Conservation (phyloP, 2,888 invertebrate genomes). For the Alloplasta piceator region DNA sequence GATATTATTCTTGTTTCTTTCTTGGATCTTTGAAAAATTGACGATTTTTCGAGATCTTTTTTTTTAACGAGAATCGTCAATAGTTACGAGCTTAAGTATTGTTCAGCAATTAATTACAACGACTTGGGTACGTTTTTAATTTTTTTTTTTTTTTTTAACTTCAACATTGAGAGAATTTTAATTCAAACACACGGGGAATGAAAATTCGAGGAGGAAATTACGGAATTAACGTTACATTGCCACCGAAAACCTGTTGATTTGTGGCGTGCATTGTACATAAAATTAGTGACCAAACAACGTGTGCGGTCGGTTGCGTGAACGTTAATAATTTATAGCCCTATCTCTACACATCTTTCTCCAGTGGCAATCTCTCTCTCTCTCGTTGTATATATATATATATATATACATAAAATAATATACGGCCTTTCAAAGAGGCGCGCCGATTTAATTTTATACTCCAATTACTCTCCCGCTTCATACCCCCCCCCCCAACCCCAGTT, state of each 20-base stretch:
- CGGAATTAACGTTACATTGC: slow-evolving; percentile 13
- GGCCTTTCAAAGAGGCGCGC: neutral
- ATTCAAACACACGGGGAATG: neutral
- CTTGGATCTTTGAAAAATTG: slow-evolving; percentile 20
- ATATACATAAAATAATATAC: neutral
- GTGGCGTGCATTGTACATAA: neutral
- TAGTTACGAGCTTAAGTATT: slow-evolving; percentile 19
- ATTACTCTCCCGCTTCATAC: slow-evolving; percentile 14
- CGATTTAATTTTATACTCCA: slow-evolving; percentile 16
- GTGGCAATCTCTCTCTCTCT: neutral
- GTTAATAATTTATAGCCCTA: slow-evolving; percentile 32
- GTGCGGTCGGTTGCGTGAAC: slow-evolving; percentile 32
- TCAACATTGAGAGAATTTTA: neutral
- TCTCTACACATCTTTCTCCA: slow-evolving; percentile 24
- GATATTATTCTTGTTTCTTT: slow-evolving; percentile 17
- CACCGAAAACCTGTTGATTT: slow-evolving; percentile 8
- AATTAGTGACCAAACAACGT: slow-evolving; percentile 30
- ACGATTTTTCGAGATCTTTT: slow-evolving; percentile 35
- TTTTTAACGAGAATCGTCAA: neutral
- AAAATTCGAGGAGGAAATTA: neutral
- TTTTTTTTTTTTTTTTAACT: too few species aligned
- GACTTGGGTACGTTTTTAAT: too few species aligned
- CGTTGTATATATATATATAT: neutral
- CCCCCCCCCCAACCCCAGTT: neutral
- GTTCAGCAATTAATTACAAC: slow-evolving; percentile 41